Percentiles rank a stretch among this genome's conserved stretches.
Conservation (phyloP, 2,113 vertebrate species). For the Sylvia atricapilla region DNA sequence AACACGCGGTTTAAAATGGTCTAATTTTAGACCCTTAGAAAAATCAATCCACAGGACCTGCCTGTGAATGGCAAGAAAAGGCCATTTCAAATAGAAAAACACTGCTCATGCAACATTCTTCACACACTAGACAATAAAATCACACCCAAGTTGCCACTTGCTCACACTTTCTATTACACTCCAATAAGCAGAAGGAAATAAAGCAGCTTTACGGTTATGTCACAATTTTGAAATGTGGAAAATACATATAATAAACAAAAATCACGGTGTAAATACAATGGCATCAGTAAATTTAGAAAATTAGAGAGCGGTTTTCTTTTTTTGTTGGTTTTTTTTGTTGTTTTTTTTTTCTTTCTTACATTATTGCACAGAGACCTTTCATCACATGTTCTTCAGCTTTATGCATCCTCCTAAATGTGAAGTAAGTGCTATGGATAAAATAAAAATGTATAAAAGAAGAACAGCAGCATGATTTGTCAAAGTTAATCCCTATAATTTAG, state of each 20-base stretch:
- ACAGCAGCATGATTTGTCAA: conserved; percentile 82
- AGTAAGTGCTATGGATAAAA: conserved; percentile 78
- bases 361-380: conserved; percentile 94
- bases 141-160: conserved; percentile 74
- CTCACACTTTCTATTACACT: conserved; percentile 78
- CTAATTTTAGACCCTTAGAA: conserved; percentile 70
- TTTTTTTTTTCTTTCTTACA: conserved; percentile 58
- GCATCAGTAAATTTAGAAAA: conserved; percentile 64
- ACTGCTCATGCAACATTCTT: conserved; percentile 78
- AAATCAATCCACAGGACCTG: conserved; percentile 84
- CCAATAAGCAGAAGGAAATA: conserved; percentile 73
- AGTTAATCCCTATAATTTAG: conserved; percentile 78
- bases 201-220: conserved; percentile 90
- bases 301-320: conserved; percentile 54
- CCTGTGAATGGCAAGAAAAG: conserved; percentile 82
- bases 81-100: conserved; percentile 74
- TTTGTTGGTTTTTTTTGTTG: no score
- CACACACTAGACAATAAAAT: conserved; percentile 77
- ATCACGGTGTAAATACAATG: conserved; percentile 54
- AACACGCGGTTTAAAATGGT: conserved; percentile 63
- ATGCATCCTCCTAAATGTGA: conserved; percentile 70
- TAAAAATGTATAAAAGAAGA: conserved; percentile 75
- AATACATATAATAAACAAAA: conserved; percentile 73
- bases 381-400: conserved; percentile 79
- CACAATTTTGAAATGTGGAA: conserved; percentile 83